These are phyloP conservation scores for Euthynnus affinis DNA, from an alignment of 2,797 vertebrate species.

Conservation along the genomic window DNA sequence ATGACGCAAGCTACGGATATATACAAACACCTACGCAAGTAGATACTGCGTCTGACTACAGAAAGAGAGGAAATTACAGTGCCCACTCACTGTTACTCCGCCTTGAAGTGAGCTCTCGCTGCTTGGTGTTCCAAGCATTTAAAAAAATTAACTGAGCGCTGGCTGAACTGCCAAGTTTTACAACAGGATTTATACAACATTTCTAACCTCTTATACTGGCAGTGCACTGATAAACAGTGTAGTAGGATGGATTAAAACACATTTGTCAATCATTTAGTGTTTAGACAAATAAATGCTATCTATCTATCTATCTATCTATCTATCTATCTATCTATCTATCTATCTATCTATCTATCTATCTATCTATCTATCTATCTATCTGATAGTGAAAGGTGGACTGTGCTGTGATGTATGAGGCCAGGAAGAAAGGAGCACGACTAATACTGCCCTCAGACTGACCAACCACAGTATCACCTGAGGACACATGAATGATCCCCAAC, in stretches of 20 bases:
- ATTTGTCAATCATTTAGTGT: background rate
- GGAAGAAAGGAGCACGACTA: constrained; percentile 39
- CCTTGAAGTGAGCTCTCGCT: constrained; percentile 59
- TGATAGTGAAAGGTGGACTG: constrained; percentile 13
- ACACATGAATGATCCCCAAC: constrained; percentile 30
- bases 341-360: background rate
- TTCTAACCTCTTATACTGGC: constrained; percentile 16
- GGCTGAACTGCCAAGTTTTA: constrained; percentile 42
- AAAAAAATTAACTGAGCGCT: constrained; percentile 45
- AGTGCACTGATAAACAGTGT: constrained; percentile 41
- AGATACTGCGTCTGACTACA: constrained; percentile 63
- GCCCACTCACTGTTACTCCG: constrained; percentile 73
- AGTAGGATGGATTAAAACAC: constrained; percentile 27
- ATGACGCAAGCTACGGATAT: constrained; percentile 74
- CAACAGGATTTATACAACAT: constrained; percentile 40
- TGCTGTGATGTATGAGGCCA: constrained; percentile 3
- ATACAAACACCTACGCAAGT: constrained; percentile 78
- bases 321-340: background rate
- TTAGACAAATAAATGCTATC: background rate
- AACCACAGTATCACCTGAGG: constrained; percentile 39
- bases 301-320: too few relatives aligned
- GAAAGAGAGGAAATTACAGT: constrained; percentile 71
- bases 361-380: background rate
- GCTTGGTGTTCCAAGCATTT: constrained; percentile 51
- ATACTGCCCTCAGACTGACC: constrained; percentile 48